phyloP scores from a whole-genome alignment of 1,140 invertebrate species.

The Heterodera carotae region DNA sequence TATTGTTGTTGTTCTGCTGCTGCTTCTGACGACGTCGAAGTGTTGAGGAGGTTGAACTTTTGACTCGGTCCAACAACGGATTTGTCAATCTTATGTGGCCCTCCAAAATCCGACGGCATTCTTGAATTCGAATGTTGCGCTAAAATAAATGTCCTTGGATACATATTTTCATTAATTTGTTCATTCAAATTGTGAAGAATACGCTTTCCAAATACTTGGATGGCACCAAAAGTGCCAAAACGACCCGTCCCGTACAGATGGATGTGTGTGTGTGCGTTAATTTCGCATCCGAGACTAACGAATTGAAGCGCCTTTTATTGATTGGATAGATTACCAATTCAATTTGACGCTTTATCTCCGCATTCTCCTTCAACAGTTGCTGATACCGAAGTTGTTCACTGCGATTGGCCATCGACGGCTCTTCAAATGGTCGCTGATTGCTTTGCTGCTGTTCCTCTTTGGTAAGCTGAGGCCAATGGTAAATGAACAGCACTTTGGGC shows the following conservation, averaged over 20 bases:
- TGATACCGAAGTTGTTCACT: slow-evolving; percentile 87
- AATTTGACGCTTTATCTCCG: slow-evolving; percentile 90
- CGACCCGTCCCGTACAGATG: no score
- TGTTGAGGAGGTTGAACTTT: not conserved
- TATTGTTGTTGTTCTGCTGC: slow-evolving; percentile 9
- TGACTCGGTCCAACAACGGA: not conserved
- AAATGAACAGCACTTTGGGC: slow-evolving; percentile 61
- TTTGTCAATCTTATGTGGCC: slow-evolving; percentile 18
- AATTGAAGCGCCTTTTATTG: not conserved
- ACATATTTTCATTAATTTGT: no score
- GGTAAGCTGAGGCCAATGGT: slow-evolving; percentile 48
- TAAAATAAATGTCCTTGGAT: slow-evolving; percentile 11
- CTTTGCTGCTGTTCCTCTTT: slow-evolving; percentile 67
- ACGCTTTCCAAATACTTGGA: no score
- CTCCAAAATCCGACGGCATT: slow-evolving; percentile 28
- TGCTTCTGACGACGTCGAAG: not conserved
- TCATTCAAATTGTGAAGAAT: no score
- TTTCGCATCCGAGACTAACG: no score
- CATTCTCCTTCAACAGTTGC: slow-evolving; percentile 89
- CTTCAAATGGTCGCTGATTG: slow-evolving; percentile 73
- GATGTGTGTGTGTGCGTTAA: no score
- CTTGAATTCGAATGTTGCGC: slow-evolving; percentile 31
- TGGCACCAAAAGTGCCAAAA: no score
- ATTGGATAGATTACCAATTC: slow-evolving; percentile 74
- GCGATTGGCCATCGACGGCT: slow-evolving; percentile 32